Conservation (phyloP, 2,888 invertebrate genomes). For the Trachelus tabidus region DNA sequence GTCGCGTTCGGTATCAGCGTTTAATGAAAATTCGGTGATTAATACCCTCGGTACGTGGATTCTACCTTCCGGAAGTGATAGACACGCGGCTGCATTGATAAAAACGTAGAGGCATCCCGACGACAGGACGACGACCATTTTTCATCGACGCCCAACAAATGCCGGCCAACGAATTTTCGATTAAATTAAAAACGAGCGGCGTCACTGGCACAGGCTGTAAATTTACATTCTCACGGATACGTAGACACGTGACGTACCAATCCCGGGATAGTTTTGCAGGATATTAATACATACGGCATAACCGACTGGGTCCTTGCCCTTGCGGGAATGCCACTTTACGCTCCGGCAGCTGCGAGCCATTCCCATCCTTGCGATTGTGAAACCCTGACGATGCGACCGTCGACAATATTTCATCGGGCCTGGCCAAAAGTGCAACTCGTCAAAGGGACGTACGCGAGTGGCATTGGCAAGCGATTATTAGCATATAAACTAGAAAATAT, state of each 20-base stretch:
- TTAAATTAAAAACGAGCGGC: not conserved
- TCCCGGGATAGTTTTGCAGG: not conserved
- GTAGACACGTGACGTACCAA: not conserved
- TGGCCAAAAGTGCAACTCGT: conserved; percentile 15
- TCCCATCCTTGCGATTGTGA: not conserved
- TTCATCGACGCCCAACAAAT: not conserved
- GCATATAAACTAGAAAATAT: conserved; percentile 47
- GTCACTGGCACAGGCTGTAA: not conserved
- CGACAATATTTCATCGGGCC: conserved; percentile 16
- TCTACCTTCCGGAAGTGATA: not conserved
- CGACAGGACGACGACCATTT: not conserved
- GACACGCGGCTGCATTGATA: not conserved
- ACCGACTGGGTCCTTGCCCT: not conserved
- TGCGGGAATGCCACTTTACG: not conserved
- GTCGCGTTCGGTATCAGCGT: conserved; percentile 4
- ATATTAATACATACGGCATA: not conserved
- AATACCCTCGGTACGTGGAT: conserved; percentile 6
- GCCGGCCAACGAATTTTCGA: not conserved
- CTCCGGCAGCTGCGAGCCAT: not conserved
- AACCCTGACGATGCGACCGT: not conserved
- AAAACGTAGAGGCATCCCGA: not conserved
- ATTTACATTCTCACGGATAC: not conserved
- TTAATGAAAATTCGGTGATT: conserved; percentile 14
- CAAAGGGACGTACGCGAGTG: conserved; percentile 3
- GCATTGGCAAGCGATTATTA: conserved; percentile 28